Evolutionary conservation across 2,797 vertebrate species (phyloP).

Genomic region (Falco cherrug): DNA sequence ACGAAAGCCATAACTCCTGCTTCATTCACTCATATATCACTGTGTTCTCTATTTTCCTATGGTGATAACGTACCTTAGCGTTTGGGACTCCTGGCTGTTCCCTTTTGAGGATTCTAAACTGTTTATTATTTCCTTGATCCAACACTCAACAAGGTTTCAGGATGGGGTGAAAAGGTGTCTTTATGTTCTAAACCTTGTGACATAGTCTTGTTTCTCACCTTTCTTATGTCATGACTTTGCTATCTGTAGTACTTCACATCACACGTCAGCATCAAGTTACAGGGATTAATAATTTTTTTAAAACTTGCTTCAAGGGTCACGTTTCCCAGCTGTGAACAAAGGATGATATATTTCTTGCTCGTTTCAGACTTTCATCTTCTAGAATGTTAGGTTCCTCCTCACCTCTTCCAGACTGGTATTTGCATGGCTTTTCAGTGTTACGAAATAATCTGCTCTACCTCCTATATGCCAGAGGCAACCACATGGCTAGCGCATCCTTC

Average conservation of each 20-base stretch:
- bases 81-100: not conserved
- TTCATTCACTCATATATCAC: not conserved
- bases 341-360: not conserved
- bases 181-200: not conserved
- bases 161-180: rapidly evolving
- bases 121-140: not conserved
- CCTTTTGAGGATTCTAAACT: not conserved
- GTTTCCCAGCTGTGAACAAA: not conserved
- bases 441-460: not conserved
- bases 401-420: not conserved
- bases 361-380: not conserved
- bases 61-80: not conserved
- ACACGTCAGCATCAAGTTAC: not conserved
- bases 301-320: not conserved
- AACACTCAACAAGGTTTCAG: not conserved
- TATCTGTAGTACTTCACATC: not conserved
- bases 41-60: not conserved
- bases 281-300: not conserved
- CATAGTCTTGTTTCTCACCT: not conserved
- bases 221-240: not conserved
- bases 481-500: not conserved
- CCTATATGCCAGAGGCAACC: not conserved
- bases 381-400: not conserved
- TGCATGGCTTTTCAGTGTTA: not conserved
- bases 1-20: not conserved